Evolutionary conservation across 2,888 invertebrate genomes (phyloP), one percentile per base, ranked within the genome.

Genomic region (Dicyrtomina minuta): DNA sequence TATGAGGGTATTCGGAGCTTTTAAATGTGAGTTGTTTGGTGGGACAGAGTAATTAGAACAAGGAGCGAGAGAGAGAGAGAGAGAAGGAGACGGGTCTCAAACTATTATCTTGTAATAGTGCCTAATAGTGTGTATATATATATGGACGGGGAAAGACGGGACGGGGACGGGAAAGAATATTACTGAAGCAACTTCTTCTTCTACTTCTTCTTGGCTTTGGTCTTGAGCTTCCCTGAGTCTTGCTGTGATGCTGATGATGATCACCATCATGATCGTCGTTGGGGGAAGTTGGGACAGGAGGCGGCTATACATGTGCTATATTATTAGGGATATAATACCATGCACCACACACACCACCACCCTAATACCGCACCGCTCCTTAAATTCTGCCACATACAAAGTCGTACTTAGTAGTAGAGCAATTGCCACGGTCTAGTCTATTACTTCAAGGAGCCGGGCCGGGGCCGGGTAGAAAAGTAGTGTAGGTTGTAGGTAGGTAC

Each of bases 241-340:
- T 33, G 8, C 8, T 3, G 33, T 33, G 33, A 8, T 24, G 66
- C 41, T 51, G 44, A 20, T 51, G 51, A 27, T 55, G 55, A 43
- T 43, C 26, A 55, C 27, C 17, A 27, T 53, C 43, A 56, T 56
- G 43, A 41, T 22, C 41, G 33, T 33, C 33, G 39, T 44, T 58
- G 66, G 66, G 59, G 58, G 66, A 66, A 49, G 62, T 15, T 62
- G 59, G 59, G 64, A 51, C 55, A 66, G 66, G 56, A 66, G 44
- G 3, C 33, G 3, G 33, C n/a, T n/a, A n/a, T n/a, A n/a, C n/a
- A n/a, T n/a, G n/a, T n/a, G n/a, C n/a, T n/a, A n/a, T n/a, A n/a
- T n/a, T n/a, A n/a, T n/a, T n/a, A n/a, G n/a, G n/a, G n/a, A n/a
- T n/a, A n/a, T n/a, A n/a, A n/a, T n/a, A n/a, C n/a, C n/a, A n/a